Evolutionary conservation across 1,140 invertebrate species (phyloP), one percentile per base, ranked within the genome.

Genomic region (Metopolophium dirhodum): DNA sequence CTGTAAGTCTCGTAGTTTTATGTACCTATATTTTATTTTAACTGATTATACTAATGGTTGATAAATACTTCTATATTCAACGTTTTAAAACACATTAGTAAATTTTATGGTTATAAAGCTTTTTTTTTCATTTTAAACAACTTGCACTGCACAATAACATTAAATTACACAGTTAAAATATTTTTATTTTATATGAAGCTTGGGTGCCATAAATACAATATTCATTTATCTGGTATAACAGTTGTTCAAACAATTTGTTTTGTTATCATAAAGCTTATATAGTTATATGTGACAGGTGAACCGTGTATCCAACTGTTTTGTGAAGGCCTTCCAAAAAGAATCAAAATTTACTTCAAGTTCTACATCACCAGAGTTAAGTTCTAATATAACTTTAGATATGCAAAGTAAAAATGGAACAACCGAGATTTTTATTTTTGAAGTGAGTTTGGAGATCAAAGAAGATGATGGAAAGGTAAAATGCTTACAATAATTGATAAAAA

Each of bases 391-490:
- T 37, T 83, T 91, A 86, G 94, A 94, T 82, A 88, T 94, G 26
- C 49, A 86, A 61, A 94, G 85, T 85, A 94, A 94, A 51, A 94
- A 95, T 95, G 94, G 96, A 94, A 94, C 96, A 94, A 95, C 94
- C 94, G 95, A 94, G 94, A 97, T 96, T 96, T 96, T 95, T 95
- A 96, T 97, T 93, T 98, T 99, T 94, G 98, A 98, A 95, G 97
- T 98, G 47, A 97, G 97, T 88, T 96, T 99, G 94, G 99, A 99
- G 95, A 98, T 99, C 93, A 98, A 97, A 95, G 98, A 98, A 95
- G 97, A 97, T 86, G 97, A 98, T 95, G 96, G 97, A 68, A 97
- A 97, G 95, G 97, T 97, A 95, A 94, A 88, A 94, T 37, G 37
- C 82, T 54, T 26, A 85, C 22, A 37, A 47, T 93, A n/a, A 85